phyloP scores from a whole-genome alignment of 2,888 invertebrate genomes.

The Euzetes globulus region DNA sequence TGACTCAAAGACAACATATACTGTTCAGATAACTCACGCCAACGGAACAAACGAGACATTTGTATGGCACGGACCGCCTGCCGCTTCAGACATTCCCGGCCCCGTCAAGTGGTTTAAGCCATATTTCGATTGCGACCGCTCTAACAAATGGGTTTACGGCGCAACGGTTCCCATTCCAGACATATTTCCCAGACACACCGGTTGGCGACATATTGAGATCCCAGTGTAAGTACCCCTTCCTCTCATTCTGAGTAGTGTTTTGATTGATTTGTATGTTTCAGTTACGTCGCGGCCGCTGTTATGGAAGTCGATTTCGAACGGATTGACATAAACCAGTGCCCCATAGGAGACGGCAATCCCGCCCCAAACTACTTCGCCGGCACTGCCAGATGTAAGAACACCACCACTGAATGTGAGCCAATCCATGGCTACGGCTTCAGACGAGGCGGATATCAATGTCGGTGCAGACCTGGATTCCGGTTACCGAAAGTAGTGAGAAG shows the following conservation, averaged over 20 bases:
- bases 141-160: conserved; percentile 90
- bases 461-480: conserved; percentile 79
- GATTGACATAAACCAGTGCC: conserved; percentile 96
- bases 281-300: conserved; percentile 83
- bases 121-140: conserved; percentile 90
- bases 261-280: conserved; percentile 45
- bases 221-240: conserved; percentile 59
- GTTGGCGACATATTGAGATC: conserved; percentile 84
- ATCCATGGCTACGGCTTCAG: conserved; percentile 91
- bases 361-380: conserved; percentile 79
- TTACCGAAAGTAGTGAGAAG: conserved; percentile 76
- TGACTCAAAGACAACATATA: conserved; percentile 81
- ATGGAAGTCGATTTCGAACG: conserved; percentile 93
- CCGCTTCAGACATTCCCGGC: conserved; percentile 77
- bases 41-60: conserved; percentile 93
- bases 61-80: conserved; percentile 88
- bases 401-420: conserved; percentile 93
- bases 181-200: conserved; percentile 85
- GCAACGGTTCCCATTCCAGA: conserved; percentile 92
- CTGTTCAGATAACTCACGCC: conserved; percentile 80
- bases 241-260: background rate
- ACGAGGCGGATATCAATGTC: conserved; percentile 88
- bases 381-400: conserved; percentile 81
- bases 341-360: conserved; percentile 74
- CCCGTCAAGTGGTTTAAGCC: conserved; percentile 90